These are phyloP conservation scores for Globodera rostochiensis DNA, from an alignment of 1,140 invertebrate species.

Conservation along the genomic window DNA sequence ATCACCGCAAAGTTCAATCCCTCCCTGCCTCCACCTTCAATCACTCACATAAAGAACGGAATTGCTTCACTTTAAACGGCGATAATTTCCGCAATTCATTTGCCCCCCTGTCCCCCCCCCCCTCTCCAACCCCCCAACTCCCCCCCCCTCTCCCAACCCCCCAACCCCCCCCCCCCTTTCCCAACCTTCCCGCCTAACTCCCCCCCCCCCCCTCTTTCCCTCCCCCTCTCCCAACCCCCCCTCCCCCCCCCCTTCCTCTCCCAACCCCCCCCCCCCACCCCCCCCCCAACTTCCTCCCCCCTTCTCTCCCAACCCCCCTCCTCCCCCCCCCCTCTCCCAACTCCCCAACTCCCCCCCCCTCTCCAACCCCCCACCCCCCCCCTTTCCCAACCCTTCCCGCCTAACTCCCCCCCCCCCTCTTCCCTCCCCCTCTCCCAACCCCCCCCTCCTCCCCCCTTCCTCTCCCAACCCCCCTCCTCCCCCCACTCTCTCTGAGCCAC, in stretches of 20 bases:
- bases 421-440: not conserved
- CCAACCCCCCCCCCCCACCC: too few species aligned
- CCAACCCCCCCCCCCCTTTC: not conserved
- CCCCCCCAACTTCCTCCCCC: too few species aligned
- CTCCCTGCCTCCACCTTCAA: not conserved
- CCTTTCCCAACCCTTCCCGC: too few species aligned
- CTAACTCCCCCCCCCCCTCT: not conserved
- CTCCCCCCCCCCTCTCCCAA: too few species aligned
- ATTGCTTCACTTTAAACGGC: not conserved
- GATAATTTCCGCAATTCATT: constrained; percentile 11
- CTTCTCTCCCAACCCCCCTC: too few species aligned
- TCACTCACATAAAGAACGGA: not conserved
- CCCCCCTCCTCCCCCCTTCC: not conserved
- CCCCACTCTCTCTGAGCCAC: not conserved
- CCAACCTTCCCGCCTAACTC: too few species aligned
- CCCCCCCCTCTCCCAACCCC: not conserved
- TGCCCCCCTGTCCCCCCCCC: not conserved
- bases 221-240: too few species aligned
- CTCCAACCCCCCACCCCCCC: too few species aligned
- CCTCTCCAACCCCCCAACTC: not conserved
- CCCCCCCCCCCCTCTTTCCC: too few species aligned
- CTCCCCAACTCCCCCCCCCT: too few species aligned
- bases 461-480: not conserved
- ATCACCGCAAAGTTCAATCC: constrained; percentile 2
- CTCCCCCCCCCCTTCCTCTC: too few species aligned